Percentiles rank a stretch among this genome's conserved stretches.
phyloP scores from a whole-genome alignment of 2,113 vertebrate genomes.

The Cebus imitator region DNA sequence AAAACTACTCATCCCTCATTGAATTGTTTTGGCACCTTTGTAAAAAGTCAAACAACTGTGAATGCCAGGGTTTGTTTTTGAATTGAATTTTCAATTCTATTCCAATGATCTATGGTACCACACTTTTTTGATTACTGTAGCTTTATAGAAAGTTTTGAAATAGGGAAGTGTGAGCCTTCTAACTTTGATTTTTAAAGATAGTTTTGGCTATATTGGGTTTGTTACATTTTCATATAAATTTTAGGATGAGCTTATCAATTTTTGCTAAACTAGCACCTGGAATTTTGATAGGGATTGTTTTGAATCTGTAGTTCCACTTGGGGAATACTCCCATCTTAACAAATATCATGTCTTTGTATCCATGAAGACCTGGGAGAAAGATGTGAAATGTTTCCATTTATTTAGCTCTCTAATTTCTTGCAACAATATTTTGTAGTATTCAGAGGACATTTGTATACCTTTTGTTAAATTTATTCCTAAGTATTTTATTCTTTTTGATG shows the following conservation, averaged over 20 bases:
- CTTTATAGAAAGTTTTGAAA: background rate
- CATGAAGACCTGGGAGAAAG: background rate
- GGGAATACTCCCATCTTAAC: background rate
- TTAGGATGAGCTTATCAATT: background rate
- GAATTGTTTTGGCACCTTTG: background rate
- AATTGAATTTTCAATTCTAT: background rate
- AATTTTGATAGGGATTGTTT: background rate
- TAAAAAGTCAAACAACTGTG: background rate
- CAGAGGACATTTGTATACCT: background rate
- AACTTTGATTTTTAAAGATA: background rate
- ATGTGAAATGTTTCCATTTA: background rate
- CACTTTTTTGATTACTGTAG: background rate
- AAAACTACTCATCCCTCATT: background rate
- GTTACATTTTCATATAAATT: background rate
- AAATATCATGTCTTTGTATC: background rate
- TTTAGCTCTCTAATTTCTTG: background rate
- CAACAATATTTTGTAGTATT: background rate
- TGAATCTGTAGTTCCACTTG: background rate
- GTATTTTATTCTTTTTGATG: background rate
- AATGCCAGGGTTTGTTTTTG: background rate
- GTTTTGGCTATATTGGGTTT: background rate
- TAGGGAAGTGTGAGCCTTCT: background rate
- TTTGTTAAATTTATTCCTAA: background rate
- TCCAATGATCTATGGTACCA: background rate
- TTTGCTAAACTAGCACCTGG: background rate